phyloP scores from a whole-genome alignment of 2,888 invertebrate species.

The Aspidiotus rigidus region DNA sequence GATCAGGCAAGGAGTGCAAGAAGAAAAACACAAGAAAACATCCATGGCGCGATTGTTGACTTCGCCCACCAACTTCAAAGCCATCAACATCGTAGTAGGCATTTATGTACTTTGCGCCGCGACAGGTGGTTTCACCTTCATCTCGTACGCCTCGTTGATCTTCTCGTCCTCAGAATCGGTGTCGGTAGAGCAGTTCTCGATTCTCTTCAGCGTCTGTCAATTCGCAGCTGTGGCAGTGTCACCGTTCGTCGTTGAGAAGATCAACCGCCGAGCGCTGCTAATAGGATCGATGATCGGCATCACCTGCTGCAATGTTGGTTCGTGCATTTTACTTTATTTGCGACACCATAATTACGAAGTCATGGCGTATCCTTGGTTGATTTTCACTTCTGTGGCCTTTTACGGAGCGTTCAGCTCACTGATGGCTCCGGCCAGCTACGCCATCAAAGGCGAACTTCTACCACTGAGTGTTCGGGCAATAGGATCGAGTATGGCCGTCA shows the following conservation, averaged over 20 bases:
- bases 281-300: conserved; percentile 17
- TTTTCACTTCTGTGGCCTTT: conserved; percentile 8
- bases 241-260: not conserved
- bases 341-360: not conserved
- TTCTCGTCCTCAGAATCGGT: conserved; percentile 2
- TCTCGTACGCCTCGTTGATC: not conserved
- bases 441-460: conserved; percentile 14
- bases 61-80: not conserved
- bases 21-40: conserved; percentile 8
- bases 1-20: not conserved
- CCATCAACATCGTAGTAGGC: conserved; percentile 3
- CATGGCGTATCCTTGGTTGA: conserved; percentile 18
- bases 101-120: not conserved
- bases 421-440: conserved; percentile 12
- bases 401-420: conserved; percentile 1
- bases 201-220: conserved; percentile 3
- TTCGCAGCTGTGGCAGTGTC: not conserved
- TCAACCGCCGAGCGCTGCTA: conserved; percentile 21
- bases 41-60: not conserved
- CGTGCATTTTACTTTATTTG: not conserved
- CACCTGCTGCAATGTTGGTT: not conserved
- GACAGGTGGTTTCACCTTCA: conserved; percentile 10
- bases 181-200: conserved; percentile 7
- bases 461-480: conserved; percentile 16
- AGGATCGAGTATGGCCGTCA: not conserved